Evolutionary conservation across 2,888 invertebrate species (phyloP), one percentile per base, ranked within the genome.

Genomic region (Morpho achilles): DNA sequence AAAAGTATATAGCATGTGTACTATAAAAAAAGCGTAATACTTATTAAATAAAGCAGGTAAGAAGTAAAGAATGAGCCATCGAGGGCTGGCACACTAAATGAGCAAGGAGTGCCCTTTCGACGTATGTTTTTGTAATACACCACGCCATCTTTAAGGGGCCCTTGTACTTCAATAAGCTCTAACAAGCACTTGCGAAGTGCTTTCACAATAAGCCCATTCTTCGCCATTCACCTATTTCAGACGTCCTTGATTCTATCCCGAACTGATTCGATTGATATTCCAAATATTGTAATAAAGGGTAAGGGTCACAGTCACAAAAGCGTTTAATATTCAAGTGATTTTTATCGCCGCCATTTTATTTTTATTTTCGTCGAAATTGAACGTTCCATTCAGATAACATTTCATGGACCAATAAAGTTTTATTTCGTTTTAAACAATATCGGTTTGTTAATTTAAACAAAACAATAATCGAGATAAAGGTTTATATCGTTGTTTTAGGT

Each of bases 81-180:
- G 69, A 80, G 79, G 79, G 80, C 72, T 77, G 76, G 74, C 70
- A 70, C 74, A 79, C 80, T 77, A 89, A 90, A 90, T 88, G 88
- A 84, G 86, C 89, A 90, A 87, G 79, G 84, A 76, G 82, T 77
- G 77, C 76, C 77, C 74, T 74, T 79, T 79, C 77, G 75, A 76
- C 76, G 64, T 79, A 67, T 69, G 71, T 73, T 72, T 74, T 76
- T 75, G 72, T 76, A 79, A 82, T 82, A 82, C 74, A 75, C 75
- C 74, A 76, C 72, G 73, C 74, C 69, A 68, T 66, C 73, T 71
- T 71, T 69, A 62, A 81, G 78, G 79, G 77, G 69, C 77, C 69
- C 87, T 86, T 76, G 78, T 80, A 72, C 83, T 80, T 84, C 86
- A 88, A 89, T 87, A 82, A 84, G 77, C 77, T 76, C 79, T 85